Base-by-base conservation (phyloP, 2,797 vertebrate species). In the Liparis tanakae region DNA sequence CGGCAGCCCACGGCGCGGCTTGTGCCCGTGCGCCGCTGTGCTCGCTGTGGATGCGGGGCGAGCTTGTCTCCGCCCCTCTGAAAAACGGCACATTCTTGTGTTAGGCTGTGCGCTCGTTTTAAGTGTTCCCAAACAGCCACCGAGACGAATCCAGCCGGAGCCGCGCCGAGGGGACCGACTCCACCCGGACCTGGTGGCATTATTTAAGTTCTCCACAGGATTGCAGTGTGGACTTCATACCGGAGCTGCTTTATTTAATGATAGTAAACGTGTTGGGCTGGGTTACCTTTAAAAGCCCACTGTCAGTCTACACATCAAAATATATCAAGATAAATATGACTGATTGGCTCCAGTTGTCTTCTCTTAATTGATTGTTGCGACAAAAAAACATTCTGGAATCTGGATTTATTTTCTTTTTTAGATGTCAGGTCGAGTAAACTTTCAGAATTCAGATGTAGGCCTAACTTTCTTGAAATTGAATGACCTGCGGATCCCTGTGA, bases 1-100 rank as follows among this genome's bases (percentile, higher is more conserved):
- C 68, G 22, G 75, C 72, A 48, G 85, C 63, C 20, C 25, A n/a
- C 85, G 41, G 69, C 66, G 56, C 57, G 75, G 57, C 72, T 36
- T 36, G 34, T 64, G 85, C 37, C 62, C 63, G 3, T n/a, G 14
- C 70, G 78, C 83, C 37, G 84, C 81, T 84, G 15, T 14, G 18
- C 82, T 74, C 70, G 57, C 65, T 50, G 2, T 82, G 72, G 89
- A 90, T 87, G 87, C 78, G 50, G 74, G 83, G 79, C 70, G 3
- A 46, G 78, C 71, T 88, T 90, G 92, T 91, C 93, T 88, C 93
- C 94, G 92, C 94, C 93, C 92, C 91, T 81, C 80, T 56, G 34
- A 17, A 76, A 81, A 91, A 88, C 87, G 69, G 84, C 87, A 89
- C 91, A 92, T 91, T 93, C 92, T 89, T 92, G 62, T 70, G 81